Evolutionary conservation across 2,797 vertebrate species (phyloP).

Genomic region (Sorex maritimensis): DNA sequence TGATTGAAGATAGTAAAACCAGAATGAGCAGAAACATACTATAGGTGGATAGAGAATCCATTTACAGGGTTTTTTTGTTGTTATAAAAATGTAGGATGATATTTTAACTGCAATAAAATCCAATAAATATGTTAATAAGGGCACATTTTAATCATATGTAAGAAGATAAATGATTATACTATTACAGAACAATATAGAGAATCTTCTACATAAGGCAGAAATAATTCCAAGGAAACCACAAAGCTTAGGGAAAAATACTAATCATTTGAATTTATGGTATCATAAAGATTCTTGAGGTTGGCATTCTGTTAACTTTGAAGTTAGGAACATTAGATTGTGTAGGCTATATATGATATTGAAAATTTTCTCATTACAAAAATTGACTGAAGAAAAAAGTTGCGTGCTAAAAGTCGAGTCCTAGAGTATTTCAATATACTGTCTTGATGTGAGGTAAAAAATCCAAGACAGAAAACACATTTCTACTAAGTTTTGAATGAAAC

Average conservation of each 20-base stretch:
- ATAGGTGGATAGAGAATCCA: neutral
- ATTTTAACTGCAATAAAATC: neutral
- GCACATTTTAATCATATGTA: neutral
- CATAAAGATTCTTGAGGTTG: neutral
- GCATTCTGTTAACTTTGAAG: neutral
- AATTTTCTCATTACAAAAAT: neutral
- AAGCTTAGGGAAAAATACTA: neutral
- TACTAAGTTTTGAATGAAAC: neutral
- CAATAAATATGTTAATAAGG: neutral
- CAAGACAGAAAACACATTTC: neutral
- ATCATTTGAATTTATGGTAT: neutral
- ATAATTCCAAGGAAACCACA: neutral
- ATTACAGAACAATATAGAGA: neutral
- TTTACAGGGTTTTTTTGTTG: neutral
- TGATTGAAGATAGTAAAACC: neutral
- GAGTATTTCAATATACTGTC: neutral
- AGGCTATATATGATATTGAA: neutral
- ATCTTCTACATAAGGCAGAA: neutral
- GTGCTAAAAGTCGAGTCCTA: neutral
- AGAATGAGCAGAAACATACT: neutral
- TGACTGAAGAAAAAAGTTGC: neutral
- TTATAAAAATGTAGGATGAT: neutral
- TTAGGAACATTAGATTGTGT: neutral
- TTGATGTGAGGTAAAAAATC: neutral
- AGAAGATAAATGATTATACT: neutral